phyloP scores from a whole-genome alignment of 2,888 invertebrate species.

The Zaprionus obscuricornis region DNA sequence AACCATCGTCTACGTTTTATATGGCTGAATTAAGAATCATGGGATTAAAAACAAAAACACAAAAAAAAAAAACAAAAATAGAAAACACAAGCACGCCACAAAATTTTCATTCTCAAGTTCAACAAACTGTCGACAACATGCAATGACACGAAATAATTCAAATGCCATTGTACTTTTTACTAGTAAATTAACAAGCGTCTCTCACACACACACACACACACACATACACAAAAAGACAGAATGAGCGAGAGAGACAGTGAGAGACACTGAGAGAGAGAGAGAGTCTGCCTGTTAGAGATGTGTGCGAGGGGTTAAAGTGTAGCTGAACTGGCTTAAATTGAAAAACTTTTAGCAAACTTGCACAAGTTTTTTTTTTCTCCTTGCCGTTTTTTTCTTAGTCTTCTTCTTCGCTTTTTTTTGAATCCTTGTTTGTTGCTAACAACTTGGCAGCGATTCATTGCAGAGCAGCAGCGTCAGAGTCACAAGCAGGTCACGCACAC shows the following conservation, averaged over 20 bases:
- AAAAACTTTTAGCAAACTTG: conserved; percentile 71
- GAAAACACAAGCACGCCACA: conserved; percentile 16
- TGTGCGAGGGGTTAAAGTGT: conserved; percentile 2
- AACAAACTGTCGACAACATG: conserved; percentile 49
- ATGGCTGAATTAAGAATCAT: conserved; percentile 41
- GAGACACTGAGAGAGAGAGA: neutral
- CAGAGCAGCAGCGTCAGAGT: conserved; percentile 36
- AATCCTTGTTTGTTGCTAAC: conserved; percentile 35
- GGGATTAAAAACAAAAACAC: no score
- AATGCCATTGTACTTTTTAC: conserved; percentile 65
- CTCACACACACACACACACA: conserved; percentile 13
- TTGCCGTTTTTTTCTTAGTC: conserved; percentile 9
- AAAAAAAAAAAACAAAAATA: no score
- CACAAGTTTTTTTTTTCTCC: conserved; percentile 55
- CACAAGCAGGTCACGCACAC: conserved; percentile 33
- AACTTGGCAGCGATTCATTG: conserved; percentile 61
- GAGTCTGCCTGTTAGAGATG: neutral
- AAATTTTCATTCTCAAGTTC: conserved; percentile 33
- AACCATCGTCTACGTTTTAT: conserved; percentile 23
- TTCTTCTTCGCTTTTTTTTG: conserved; percentile 3
- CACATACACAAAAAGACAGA: conserved; percentile 5
- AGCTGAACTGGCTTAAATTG: conserved; percentile 59
- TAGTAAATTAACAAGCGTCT: conserved; percentile 67
- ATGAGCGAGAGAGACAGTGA: conserved; percentile 6
- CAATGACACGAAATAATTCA: conserved; percentile 64